phyloP scores from a whole-genome alignment of 2,113 vertebrate species.

The Mormyrus iriodes region DNA sequence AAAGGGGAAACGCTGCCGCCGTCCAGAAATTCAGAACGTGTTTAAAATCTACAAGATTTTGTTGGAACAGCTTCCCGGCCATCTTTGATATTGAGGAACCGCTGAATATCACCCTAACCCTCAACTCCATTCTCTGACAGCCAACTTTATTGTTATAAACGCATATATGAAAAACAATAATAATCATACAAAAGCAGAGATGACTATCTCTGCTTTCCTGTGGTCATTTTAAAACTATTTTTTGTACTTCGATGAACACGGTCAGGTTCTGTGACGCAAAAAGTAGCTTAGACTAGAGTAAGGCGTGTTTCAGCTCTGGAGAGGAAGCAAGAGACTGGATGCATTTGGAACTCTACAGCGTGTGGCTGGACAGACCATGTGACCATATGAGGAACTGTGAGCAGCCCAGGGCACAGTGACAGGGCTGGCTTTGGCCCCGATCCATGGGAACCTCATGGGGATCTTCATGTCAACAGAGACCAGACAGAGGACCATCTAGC shows the following conservation, averaged over 20 bases:
- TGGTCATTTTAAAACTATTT: neutral
- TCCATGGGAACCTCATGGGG: neutral
- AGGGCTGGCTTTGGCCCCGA: neutral
- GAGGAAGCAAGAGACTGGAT: neutral
- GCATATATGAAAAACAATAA: neutral
- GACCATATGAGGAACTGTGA: neutral
- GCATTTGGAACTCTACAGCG: neutral
- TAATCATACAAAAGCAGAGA: neutral
- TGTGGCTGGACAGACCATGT: neutral
- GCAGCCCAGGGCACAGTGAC: neutral
- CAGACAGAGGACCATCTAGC: neutral
- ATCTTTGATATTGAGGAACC: neutral
- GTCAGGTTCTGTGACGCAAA: neutral
- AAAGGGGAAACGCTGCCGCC: neutral
- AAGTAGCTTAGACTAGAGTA: neutral
- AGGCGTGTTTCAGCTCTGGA: neutral
- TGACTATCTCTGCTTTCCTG: neutral
- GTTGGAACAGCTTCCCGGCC: neutral
- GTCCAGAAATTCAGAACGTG: neutral
- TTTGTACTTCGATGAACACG: neutral
- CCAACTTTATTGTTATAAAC: neutral
- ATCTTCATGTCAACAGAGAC: neutral
- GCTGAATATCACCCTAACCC: neutral
- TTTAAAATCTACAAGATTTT: neutral
- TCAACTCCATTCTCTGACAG: neutral